phyloP scores from a whole-genome alignment of 2,113 vertebrate species.

The Catharus bicknelli region DNA sequence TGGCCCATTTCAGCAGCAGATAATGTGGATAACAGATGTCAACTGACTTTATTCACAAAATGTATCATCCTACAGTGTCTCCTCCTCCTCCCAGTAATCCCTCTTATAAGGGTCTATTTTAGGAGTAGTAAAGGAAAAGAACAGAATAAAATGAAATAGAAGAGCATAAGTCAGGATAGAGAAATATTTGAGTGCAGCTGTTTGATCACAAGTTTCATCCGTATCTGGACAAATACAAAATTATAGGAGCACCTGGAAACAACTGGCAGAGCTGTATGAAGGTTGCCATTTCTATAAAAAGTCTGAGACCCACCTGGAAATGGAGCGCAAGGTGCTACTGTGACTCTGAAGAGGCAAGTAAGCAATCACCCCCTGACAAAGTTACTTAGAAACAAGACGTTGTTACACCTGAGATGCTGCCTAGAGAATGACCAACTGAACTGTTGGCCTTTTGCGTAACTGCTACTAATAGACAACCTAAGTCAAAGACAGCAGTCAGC shows the following conservation, averaged over 20 bases:
- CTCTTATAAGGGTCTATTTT: not conserved
- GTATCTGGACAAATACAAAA: not conserved
- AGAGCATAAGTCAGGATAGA: not conserved
- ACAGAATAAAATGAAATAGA: accelerated
- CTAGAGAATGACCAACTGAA: not conserved
- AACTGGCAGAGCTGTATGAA: not conserved
- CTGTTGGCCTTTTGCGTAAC: not conserved
- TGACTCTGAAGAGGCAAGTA: not conserved
- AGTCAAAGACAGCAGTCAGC: not conserved
- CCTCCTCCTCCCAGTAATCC: not conserved
- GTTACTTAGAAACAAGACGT: not conserved
- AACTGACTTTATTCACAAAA: not conserved
- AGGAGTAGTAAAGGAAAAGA: not conserved
- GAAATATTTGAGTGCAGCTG: not conserved
- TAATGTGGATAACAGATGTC: not conserved
- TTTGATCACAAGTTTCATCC: not conserved
- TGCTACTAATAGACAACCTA: not conserved
- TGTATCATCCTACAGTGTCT: not conserved
- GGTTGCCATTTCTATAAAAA: not conserved
- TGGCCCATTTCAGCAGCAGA: not conserved
- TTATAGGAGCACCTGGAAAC: not conserved
- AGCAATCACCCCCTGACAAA: not conserved
- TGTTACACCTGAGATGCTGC: not conserved
- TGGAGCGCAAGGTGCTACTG: not conserved
- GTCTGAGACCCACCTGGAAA: not conserved